Percentiles rank a stretch among this genome's conserved stretches.
phyloP scores from a whole-genome alignment of 2,797 vertebrate genomes.

The Sitta carolinensis region DNA sequence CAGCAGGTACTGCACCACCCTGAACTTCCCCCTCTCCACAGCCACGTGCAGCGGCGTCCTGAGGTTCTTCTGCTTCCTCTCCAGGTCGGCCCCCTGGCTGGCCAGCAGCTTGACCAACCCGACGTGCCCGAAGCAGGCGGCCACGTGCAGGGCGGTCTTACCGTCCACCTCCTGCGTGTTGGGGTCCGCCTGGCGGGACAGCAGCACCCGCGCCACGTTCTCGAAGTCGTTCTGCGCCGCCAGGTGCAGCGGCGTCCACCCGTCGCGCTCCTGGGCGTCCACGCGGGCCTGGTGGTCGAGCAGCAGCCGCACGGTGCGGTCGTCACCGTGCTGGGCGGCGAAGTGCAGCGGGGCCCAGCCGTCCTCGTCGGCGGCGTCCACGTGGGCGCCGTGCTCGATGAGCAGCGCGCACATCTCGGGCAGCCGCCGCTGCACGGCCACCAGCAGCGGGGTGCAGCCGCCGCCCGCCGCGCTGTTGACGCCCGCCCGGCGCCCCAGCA shows the following conservation, averaged over 20 bases:
- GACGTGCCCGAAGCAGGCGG: conserved; percentile 81
- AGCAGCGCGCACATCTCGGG: conserved; percentile 77
- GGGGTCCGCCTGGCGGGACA: conserved; percentile 73
- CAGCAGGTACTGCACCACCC: conserved; percentile 81
- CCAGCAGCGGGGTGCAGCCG: conserved; percentile 82
- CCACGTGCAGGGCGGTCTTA: conserved; percentile 83
- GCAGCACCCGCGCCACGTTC: conserved; percentile 80
- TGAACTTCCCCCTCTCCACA: conserved; percentile 83
- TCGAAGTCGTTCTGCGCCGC: conserved; percentile 89
- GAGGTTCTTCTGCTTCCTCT: conserved; percentile 73
- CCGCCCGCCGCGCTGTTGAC: conserved; percentile 76
- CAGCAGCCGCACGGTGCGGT: conserved; percentile 75
- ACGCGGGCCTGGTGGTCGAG: conserved; percentile 77
- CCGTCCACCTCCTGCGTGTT: conserved; percentile 67
- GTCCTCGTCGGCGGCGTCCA: conserved; percentile 77
- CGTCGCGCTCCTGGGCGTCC: conserved; percentile 75
- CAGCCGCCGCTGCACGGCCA: conserved; percentile 77
- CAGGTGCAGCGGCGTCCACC: conserved; percentile 86
- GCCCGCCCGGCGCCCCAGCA: conserved; percentile 76
- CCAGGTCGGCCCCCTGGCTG: conserved; percentile 77
- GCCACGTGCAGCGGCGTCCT: conserved; percentile 82
- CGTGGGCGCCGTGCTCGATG: conserved; percentile 70
- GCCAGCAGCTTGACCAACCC: conserved; percentile 84
- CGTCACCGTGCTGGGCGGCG: conserved; percentile 84
- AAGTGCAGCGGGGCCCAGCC: conserved; percentile 85